These are phyloP conservation scores for Parotocinclus haroldoi DNA, from an alignment of 2,797 vertebrate species.

Conservation along the genomic window DNA sequence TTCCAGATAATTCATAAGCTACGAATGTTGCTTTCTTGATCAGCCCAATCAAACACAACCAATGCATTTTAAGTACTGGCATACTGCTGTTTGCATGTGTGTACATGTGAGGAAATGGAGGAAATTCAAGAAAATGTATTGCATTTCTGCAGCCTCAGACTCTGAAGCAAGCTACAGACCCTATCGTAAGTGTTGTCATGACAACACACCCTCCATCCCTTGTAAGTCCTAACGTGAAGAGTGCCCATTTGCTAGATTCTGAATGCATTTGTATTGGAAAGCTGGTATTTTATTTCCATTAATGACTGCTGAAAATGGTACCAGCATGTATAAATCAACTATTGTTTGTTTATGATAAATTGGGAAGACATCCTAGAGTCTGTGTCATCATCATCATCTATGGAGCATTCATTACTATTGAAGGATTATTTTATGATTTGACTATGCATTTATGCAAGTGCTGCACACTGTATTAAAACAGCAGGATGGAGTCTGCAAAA, in stretches of 20 bases:
- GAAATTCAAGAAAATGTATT: neutral
- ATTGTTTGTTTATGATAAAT: too few species aligned
- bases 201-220: slow-evolving; percentile 27
- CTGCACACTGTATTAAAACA: neutral
- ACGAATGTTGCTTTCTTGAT: too few species aligned
- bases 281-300: neutral
- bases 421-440: too few species aligned
- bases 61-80: too few species aligned
- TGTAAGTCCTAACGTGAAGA: neutral
- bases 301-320: neutral
- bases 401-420: too few species aligned
- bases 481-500: neutral
- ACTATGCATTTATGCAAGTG: neutral
- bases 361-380: too few species aligned
- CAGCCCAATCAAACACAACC: too few species aligned
- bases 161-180: neutral
- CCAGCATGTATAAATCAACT: too few species aligned
- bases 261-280: neutral
- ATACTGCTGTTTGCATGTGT: too few species aligned
- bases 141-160: slow-evolving; percentile 4
- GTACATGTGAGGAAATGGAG: too few species aligned
- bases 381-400: too few species aligned
- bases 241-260: neutral
- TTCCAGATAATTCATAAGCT: too few species aligned
- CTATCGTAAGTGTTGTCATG: slow-evolving; percentile 23